Conservation (phyloP, 1,140 invertebrate species). For the Hirudo medicinalis region DNA sequence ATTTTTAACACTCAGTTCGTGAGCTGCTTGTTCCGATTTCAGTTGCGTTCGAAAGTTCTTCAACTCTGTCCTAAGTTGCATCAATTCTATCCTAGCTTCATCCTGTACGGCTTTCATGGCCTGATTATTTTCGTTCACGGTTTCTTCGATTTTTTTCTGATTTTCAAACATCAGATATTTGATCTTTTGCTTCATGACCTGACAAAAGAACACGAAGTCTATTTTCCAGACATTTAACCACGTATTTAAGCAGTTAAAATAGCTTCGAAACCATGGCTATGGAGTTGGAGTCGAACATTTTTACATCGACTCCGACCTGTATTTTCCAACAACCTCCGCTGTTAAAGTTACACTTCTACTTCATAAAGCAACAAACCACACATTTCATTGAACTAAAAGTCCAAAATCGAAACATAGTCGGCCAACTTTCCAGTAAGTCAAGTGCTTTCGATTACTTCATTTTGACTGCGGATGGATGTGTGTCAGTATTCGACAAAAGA, state of each 20-base stretch:
- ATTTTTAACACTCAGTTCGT: constrained; percentile 8
- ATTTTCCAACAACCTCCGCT: too few relatives aligned
- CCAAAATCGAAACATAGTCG: too few relatives aligned
- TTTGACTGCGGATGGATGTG: too few relatives aligned
- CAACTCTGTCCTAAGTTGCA: neutral
- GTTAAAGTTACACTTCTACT: too few relatives aligned
- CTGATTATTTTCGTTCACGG: neutral
- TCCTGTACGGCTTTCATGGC: constrained; percentile 1
- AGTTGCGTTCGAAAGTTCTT: neutral
- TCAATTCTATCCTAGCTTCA: neutral
- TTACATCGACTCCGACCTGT: too few relatives aligned
- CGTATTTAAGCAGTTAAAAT: neutral
- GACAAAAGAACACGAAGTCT: neutral
- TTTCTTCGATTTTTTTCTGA: constrained; percentile 9
- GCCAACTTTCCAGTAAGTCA: too few relatives aligned
- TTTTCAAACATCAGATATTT: constrained; percentile 9
- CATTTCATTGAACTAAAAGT: too few relatives aligned
- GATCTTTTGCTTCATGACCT: constrained; percentile 8
- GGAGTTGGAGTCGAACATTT: too few relatives aligned
- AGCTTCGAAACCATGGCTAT: neutral
- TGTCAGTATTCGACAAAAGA: too few relatives aligned
- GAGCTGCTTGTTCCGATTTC: neutral
- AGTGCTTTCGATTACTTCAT: too few relatives aligned
- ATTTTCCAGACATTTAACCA: neutral
- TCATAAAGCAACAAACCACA: too few relatives aligned